phyloP scores from a whole-genome alignment of 2,797 vertebrate genomes.

The Spizella passerina region DNA sequence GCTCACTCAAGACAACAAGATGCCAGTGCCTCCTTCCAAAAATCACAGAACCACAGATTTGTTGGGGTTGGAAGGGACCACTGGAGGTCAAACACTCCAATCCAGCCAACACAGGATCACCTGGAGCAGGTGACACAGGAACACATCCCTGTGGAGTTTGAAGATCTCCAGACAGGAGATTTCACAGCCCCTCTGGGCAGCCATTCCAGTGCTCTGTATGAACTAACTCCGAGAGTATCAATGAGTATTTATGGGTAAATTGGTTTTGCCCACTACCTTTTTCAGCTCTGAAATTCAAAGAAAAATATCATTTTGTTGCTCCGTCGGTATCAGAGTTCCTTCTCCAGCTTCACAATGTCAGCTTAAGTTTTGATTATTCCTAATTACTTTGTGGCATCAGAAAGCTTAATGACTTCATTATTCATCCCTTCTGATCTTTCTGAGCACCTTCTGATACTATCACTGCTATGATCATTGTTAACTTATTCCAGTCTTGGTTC shows the following conservation, averaged over 20 bases:
- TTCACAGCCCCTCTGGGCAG: neutral
- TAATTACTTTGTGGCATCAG: neutral
- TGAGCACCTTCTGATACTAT: neutral
- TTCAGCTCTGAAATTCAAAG: neutral
- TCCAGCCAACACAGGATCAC: neutral
- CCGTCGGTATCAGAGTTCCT: neutral
- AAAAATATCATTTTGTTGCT: neutral
- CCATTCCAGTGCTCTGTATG: neutral
- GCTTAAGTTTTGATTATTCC: neutral
- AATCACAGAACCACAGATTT: neutral
- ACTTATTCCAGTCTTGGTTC: neutral
- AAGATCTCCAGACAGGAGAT: neutral
- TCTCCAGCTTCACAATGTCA: neutral
- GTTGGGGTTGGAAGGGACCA: neutral
- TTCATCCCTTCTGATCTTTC: neutral
- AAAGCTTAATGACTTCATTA: neutral
- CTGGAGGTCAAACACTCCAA: neutral
- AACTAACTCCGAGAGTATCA: fast-evolving
- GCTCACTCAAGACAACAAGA: neutral
- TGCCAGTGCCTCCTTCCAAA: neutral
- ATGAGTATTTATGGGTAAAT: neutral
- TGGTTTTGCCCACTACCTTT: neutral
- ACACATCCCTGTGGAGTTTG: neutral
- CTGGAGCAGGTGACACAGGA: neutral
- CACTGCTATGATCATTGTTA: neutral